phyloP scores from a whole-genome alignment of 1,140 invertebrate genomes.

The Eciton burchellii region DNA sequence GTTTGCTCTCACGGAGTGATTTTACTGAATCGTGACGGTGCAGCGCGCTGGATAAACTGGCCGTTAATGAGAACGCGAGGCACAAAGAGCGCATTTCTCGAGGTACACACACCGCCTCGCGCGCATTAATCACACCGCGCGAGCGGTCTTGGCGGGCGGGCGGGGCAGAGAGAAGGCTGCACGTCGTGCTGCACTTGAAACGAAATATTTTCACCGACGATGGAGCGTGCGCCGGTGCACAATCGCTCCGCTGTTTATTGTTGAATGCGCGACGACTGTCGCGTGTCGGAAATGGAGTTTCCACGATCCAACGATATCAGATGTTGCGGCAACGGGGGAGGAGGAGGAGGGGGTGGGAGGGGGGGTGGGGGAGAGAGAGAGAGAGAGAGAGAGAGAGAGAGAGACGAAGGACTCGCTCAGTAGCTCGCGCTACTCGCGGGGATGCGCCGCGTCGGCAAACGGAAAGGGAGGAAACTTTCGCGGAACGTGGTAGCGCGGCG shows the following conservation, averaged over 20 bases:
- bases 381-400: conserved; percentile 30
- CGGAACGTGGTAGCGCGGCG: background rate
- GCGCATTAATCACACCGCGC: conserved; percentile 45
- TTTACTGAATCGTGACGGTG: conserved; percentile 28
- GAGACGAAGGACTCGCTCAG: conserved; percentile 14
- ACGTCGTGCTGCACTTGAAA: conserved; percentile 15
- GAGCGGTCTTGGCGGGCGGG: too few species aligned
- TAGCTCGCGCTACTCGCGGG: background rate
- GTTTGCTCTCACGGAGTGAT: background rate
- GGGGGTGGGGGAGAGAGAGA: too few species aligned
- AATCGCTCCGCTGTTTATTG: background rate
- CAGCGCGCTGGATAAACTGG: background rate
- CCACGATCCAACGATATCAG: conserved; percentile 51
- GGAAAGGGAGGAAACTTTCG: background rate
- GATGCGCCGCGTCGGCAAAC: background rate
- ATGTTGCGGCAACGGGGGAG: too few species aligned
- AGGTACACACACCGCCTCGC: background rate
- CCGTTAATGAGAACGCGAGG: conserved; percentile 34
- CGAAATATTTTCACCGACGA: conserved; percentile 40
- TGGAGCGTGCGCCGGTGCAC: background rate
- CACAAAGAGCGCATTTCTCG: conserved; percentile 31
- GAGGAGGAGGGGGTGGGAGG: too few species aligned
- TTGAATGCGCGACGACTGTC: conserved; percentile 30
- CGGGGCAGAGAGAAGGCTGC: background rate
- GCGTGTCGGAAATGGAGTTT: conserved; percentile 52